Conservation (phyloP, 30 jellyfish, hydroid and myxozoan genomes). For the Euphysa ruthae region DNA sequence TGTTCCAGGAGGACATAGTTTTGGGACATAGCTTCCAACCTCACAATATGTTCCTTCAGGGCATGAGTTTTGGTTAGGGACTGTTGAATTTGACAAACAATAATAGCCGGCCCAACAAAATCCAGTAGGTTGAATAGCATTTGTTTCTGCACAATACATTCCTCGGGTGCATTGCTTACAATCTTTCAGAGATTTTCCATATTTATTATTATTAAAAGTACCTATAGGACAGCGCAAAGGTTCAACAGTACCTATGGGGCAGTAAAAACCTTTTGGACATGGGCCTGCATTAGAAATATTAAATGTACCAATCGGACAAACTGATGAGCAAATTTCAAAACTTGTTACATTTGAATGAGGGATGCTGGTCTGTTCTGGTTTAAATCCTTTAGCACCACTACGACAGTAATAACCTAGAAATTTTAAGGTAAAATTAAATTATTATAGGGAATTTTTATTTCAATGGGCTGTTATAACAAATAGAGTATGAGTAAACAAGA, state of each 20-base stretch:
- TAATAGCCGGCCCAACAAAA: constrained; percentile 95
- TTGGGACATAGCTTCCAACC: constrained; percentile 43
- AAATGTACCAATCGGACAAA: constrained; percentile 78
- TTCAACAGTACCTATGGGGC: constrained; percentile 79
- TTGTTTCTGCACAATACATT: constrained; percentile 59
- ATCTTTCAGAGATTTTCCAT: constrained; percentile 54
- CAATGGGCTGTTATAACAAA: too few species aligned
- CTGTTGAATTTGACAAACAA: constrained; percentile 75
- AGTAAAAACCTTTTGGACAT: constrained; percentile 90
- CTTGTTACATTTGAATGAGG: constrained; percentile 48
- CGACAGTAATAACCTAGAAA: constrained; percentile 63
- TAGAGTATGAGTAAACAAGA: too few species aligned
- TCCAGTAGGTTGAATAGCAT: constrained; percentile 71
- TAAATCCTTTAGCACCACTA: constrained; percentile 90
- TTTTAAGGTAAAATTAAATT: neutral
- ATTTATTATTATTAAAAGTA: constrained; percentile 57
- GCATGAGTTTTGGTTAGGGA: constrained; percentile 66
- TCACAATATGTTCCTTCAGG: constrained; percentile 82
- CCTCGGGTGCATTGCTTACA: constrained; percentile 89
- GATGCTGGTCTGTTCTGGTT: constrained; percentile 68
- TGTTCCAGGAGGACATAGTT: constrained; percentile 74
- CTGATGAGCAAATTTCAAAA: constrained; percentile 64
- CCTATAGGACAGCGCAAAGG: constrained; percentile 96
- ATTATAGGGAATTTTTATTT: too few species aligned
- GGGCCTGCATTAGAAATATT: constrained; percentile 89